These are phyloP conservation scores for Drosophila borealis DNA, from an alignment of 2,888 invertebrate species.

Conservation along the genomic window DNA sequence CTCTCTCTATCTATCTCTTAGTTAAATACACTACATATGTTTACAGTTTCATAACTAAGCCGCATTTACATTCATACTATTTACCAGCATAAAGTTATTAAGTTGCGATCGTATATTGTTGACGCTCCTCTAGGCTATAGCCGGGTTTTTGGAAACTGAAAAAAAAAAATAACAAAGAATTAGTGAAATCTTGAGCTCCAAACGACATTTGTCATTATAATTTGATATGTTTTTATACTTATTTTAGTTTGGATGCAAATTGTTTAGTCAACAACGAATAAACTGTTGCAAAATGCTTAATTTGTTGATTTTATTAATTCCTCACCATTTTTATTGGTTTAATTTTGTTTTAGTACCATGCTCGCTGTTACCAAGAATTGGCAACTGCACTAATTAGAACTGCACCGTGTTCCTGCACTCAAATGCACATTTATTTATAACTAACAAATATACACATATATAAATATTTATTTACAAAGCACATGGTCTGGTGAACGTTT, in stretches of 20 bases:
- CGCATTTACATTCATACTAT: conserved; percentile 65
- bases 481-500: conserved; percentile 41
- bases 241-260: conserved; percentile 69
- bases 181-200: conserved; percentile 60
- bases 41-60: conserved; percentile 52
- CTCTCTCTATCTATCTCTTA: conserved; percentile 40
- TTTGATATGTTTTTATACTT: conserved; percentile 65
- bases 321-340: not conserved
- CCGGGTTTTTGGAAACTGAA: conserved; percentile 62
- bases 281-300: conserved; percentile 66
- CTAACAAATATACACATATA: conserved; percentile 26
- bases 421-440: conserved; percentile 61
- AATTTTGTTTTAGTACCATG: conserved; percentile 34
- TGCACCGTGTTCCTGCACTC: conserved; percentile 73
- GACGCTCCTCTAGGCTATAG: conserved; percentile 48
- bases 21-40: conserved; percentile 61
- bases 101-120: conserved; percentile 54
- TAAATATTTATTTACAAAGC: conserved; percentile 57
- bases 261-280: conserved; percentile 70
- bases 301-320: conserved; percentile 22
- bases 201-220: conserved; percentile 59
- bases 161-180: conserved; percentile 18
- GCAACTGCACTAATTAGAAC: conserved; percentile 62
- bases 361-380: conserved; percentile 37
- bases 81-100: conserved; percentile 53